Percentiles rank a stretch among this genome's conserved stretches.
phyloP scores from a whole-genome alignment of 2,797 vertebrate genomes.

The Otolemur crassicaudatus region DNA sequence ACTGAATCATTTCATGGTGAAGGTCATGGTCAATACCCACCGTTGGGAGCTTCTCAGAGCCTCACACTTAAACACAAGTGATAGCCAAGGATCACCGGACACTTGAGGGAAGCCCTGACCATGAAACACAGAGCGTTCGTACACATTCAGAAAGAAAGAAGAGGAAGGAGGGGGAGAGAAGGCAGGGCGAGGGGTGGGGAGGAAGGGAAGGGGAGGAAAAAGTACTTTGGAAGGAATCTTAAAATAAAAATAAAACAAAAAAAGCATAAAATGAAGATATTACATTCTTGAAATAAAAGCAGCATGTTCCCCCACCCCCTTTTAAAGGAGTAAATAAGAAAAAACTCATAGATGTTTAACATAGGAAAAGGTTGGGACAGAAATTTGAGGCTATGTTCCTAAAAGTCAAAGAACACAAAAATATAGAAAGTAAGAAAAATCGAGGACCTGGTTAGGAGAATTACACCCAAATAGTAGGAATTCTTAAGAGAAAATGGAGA shows the following conservation, averaged over 20 bases:
- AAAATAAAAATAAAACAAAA: not conserved
- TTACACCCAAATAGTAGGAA: not conserved
- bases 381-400: not conserved
- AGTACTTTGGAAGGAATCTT: not conserved
- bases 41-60: not conserved
- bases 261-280: not conserved
- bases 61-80: not conserved
- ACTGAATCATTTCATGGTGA: not conserved
- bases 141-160: fast-evolving
- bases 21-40: not conserved
- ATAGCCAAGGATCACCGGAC: not conserved
- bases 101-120: not conserved
- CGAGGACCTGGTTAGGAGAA: not conserved
- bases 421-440: not conserved
- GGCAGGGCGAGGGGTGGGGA: fast-evolving
- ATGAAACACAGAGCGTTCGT: not conserved
- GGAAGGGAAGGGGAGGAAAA: not conserved
- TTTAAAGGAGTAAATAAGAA: not conserved
- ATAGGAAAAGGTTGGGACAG: not conserved
- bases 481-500: not conserved
- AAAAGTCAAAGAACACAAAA: constrained; percentile 25
- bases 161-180: not conserved
- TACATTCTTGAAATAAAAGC: not conserved
- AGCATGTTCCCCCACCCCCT: not conserved
- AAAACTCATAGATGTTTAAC: not conserved